A percentile compares a stretch with the other conserved stretches of the same genome.
Conservation (phyloP, 2,888 invertebrate genomes). For the Antheraea yamamai region DNA sequence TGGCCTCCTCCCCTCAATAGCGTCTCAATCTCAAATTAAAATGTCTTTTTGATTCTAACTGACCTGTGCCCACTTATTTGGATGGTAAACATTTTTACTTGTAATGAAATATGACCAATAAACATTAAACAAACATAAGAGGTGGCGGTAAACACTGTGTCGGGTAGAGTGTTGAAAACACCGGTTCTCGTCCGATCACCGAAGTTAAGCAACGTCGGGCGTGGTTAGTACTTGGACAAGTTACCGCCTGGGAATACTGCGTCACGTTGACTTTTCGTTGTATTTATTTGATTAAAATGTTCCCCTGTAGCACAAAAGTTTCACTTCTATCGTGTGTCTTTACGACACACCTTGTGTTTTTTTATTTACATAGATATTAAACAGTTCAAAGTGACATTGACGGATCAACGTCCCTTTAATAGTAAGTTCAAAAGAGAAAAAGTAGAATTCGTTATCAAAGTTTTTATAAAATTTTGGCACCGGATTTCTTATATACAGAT, state of each 20-base stretch:
- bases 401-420: neutral
- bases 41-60: no score
- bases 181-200: constrained; percentile 46
- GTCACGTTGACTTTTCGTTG: constrained; percentile 22
- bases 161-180: no score
- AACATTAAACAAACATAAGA: no score
- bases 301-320: no score
- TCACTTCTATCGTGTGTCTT: no score
- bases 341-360: neutral
- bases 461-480: constrained; percentile 6
- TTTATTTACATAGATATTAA: neutral
- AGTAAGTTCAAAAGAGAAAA: neutral
- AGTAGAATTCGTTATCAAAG: neutral
- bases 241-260: constrained; percentile 70
- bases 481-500: neutral
- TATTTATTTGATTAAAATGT: no score
- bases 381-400: neutral
- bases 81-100: no score
- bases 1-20: no score
- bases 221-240: constrained; percentile 78
- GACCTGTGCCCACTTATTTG: no score
- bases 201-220: constrained; percentile 79
- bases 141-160: no score
- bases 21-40: no score
- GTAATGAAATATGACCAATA: no score